A percentile compares a stretch with the other conserved stretches of the same genome.
phyloP scores from a whole-genome alignment of 2,113 vertebrate species.

The Xiphophorus maculatus region DNA sequence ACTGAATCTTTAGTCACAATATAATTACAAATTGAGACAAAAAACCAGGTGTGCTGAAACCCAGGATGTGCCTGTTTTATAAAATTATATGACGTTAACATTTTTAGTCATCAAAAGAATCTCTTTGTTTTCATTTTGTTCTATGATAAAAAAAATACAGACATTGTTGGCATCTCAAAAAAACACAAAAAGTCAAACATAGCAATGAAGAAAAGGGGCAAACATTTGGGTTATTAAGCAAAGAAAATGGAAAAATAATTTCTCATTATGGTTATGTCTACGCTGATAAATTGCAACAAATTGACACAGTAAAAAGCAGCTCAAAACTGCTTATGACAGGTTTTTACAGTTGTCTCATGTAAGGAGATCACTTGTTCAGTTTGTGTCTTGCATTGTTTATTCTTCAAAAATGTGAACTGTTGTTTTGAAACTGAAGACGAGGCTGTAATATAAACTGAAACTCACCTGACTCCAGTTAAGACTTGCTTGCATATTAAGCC shows the following conservation, averaged over 20 bases:
- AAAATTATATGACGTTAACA: neutral
- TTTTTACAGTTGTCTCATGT: too few species aligned
- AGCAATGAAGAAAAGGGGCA: neutral
- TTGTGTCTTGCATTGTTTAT: neutral
- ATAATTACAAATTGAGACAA: conserved; percentile 4
- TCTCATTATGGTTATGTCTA: neutral
- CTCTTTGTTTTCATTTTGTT: neutral
- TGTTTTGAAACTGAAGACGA: too few species aligned
- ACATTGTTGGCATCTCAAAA: neutral
- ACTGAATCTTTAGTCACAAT: conserved; percentile 9
- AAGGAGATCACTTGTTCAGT: neutral
- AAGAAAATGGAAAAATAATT: neutral
- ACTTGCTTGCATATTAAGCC: neutral
- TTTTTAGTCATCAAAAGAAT: conserved; percentile 20
- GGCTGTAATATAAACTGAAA: neutral
- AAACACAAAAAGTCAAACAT: neutral
- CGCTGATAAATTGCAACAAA: neutral
- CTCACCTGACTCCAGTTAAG: neutral
- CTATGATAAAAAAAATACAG: neutral
- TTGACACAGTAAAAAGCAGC: neutral
- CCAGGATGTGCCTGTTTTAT: conserved; percentile 8
- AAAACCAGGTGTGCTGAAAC: conserved; percentile 4
- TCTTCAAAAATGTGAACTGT: neutral
- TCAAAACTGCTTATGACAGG: too few species aligned
- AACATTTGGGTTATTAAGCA: neutral